Percentiles rank a stretch among this genome's conserved stretches.
phyloP scores from a whole-genome alignment of 2,113 vertebrate species.

The Dryoscopus gambensis region DNA sequence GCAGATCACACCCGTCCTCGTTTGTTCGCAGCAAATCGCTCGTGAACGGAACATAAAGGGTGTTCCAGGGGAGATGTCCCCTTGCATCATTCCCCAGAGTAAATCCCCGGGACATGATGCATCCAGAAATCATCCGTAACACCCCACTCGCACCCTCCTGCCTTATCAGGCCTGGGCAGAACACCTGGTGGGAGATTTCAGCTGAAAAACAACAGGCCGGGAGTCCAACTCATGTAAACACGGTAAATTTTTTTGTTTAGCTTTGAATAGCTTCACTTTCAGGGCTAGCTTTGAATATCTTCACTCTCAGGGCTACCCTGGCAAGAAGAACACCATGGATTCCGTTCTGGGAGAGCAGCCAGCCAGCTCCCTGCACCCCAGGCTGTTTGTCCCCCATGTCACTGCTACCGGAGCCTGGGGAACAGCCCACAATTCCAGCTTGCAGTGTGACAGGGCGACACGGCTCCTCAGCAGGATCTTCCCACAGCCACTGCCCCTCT shows the following conservation, averaged over 20 bases:
- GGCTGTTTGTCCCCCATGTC: rapidly evolving
- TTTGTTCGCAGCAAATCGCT: neutral
- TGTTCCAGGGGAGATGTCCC: neutral
- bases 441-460: neutral
- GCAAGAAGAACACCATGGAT: neutral
- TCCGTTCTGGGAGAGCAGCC: neutral
- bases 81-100: neutral
- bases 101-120: neutral
- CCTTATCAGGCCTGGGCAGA: neutral
- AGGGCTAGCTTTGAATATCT: neutral
- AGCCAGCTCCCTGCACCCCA: neutral
- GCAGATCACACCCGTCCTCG: neutral
- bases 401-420: neutral
- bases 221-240: neutral
- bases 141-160: neutral
- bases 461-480: neutral
- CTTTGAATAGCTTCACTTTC: neutral
- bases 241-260: neutral
- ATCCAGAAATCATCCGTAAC: neutral
- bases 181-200: neutral
- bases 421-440: neutral
- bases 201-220: neutral
- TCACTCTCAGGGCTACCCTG: neutral
- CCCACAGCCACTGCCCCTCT: neutral
- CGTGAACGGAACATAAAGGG: neutral